A percentile compares a stretch with the other conserved stretches of the same genome.
These are phyloP conservation scores for Habroteleia sp. DNA, from an alignment of 2,888 invertebrate species.

Conservation along the genomic window DNA sequence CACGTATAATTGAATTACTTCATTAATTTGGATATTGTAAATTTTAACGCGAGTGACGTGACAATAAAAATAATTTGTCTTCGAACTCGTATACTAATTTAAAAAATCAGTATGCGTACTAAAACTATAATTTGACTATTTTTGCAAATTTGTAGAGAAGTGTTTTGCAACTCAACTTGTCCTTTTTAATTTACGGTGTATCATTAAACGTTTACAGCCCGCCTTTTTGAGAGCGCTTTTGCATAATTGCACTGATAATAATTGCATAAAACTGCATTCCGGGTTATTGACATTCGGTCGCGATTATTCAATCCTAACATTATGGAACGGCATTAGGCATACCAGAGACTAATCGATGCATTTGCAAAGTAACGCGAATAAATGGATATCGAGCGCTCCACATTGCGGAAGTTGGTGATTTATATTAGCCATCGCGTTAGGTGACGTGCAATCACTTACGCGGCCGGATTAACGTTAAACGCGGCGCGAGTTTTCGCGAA, in stretches of 20 bases:
- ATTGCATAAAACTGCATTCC: conserved; percentile 41
- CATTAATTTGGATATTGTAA: too few species aligned
- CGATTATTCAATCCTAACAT: conserved; percentile 33
- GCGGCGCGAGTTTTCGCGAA: conserved; percentile 49
- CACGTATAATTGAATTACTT: too few species aligned
- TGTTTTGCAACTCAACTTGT: background rate
- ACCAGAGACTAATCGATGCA: conserved; percentile 25
- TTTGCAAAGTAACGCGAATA: conserved; percentile 14
- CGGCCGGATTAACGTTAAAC: conserved; percentile 18
- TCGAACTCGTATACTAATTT: too few species aligned
- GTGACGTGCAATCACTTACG: conserved; percentile 23
- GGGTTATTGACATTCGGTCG: conserved; percentile 25
- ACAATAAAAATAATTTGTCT: too few species aligned
- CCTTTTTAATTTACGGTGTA: background rate
- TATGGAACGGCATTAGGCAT: conserved; percentile 37
- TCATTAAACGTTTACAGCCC: conserved; percentile 5
- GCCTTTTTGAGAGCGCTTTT: conserved; percentile 8
- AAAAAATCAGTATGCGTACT: too few species aligned
- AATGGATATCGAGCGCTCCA: conserved; percentile 30
- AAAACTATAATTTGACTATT: too few species aligned
- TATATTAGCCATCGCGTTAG: conserved; percentile 11
- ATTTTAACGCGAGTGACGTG: too few species aligned
- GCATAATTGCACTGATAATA: conserved; percentile 35
- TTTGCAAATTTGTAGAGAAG: background rate
- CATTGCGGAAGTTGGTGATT: conserved; percentile 40